Percentiles rank a stretch among this genome's conserved stretches.
Evolutionary conservation across 1,140 invertebrate species (phyloP).

Genomic region (Popillia japonica): DNA sequence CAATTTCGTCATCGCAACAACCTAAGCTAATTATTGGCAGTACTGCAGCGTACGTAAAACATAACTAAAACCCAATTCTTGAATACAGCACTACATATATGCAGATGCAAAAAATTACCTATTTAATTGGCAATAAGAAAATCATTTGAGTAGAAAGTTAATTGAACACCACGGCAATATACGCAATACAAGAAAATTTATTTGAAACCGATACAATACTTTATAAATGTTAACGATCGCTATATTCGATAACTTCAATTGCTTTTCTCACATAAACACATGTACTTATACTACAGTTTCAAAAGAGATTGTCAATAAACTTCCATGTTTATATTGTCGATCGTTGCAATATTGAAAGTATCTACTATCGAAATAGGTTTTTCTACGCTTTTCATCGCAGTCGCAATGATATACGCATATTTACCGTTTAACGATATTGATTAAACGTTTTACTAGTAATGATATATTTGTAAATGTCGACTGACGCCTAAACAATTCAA

Average conservation of each 20-base stretch:
- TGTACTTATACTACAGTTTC: background rate
- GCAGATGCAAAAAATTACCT: too few relatives aligned
- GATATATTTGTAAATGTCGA: slow-evolving; percentile 26
- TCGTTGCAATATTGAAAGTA: background rate
- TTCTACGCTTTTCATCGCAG: slow-evolving; percentile 1
- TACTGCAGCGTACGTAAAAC: too few relatives aligned
- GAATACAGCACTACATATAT: too few relatives aligned
- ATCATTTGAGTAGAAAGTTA: background rate
- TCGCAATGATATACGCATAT: slow-evolving; percentile 16
- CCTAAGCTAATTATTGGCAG: too few relatives aligned
- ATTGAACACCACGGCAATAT: background rate
- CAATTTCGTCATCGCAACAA: too few relatives aligned
- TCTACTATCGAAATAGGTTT: background rate
- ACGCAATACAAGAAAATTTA: slow-evolving; percentile 6
- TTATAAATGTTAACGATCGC: background rate
- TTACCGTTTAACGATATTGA: slow-evolving; percentile 15
- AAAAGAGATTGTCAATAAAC: slow-evolving; percentile 23
- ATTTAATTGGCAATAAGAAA: background rate
- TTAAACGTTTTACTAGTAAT: slow-evolving; percentile 9
- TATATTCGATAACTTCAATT: background rate
- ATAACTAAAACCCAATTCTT: too few relatives aligned
- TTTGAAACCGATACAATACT: background rate
- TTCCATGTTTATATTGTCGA: background rate
- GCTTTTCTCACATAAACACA: background rate
- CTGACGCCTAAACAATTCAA: slow-evolving; percentile 29